Conservation (phyloP, 2,797 vertebrate genomes). For the Orientallactaga sibirica region DNA sequence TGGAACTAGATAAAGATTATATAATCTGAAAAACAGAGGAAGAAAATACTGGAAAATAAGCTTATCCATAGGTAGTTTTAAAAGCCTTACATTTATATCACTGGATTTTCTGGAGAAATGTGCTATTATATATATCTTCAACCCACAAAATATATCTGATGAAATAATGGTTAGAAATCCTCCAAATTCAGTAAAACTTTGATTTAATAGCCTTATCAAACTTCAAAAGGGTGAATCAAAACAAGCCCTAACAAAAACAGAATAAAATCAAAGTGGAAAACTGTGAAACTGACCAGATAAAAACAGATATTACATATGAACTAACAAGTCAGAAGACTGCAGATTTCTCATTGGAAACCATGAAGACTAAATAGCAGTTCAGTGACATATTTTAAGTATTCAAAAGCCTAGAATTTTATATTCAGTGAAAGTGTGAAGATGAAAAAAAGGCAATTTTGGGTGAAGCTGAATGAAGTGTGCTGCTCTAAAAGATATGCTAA, state of each 20-base stretch:
- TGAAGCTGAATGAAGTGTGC: not conserved
- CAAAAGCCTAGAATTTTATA: not conserved
- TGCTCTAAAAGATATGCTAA: not conserved
- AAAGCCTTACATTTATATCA: not conserved
- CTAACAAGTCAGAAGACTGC: not conserved
- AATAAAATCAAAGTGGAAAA: not conserved
- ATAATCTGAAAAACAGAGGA: not conserved
- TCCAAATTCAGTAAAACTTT: not conserved
- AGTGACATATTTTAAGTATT: not conserved
- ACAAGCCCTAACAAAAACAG: not conserved
- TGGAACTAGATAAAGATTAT: not conserved
- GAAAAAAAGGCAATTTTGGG: not conserved
- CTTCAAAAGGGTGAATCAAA: not conserved
- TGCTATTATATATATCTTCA: not conserved
- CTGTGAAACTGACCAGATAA: not conserved
- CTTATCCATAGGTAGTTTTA: not conserved
- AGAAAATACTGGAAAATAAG: constrained; percentile 4
- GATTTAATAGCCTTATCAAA: not conserved
- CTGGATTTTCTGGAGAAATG: not conserved
- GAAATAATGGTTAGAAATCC: not conserved
- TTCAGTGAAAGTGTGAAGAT: not conserved
- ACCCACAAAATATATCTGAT: not conserved
- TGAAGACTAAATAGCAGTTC: not conserved
- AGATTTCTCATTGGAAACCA: not conserved
- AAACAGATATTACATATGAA: not conserved